These are phyloP conservation scores for Eolophus roseicapilla DNA, from an alignment of 2,113 vertebrate genomes.

Conservation along the genomic window DNA sequence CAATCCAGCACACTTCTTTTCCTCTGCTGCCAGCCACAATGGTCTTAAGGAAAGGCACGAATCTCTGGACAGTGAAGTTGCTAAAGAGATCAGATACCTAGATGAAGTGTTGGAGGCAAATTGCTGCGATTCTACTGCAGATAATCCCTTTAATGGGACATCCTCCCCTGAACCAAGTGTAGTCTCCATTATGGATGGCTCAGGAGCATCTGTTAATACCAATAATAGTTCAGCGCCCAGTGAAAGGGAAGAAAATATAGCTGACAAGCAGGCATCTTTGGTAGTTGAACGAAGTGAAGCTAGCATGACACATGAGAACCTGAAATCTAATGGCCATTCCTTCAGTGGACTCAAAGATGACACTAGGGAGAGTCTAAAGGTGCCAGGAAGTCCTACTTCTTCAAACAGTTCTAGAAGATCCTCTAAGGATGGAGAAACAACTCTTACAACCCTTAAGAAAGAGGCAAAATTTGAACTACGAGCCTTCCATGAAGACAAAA, in stretches of 20 bases:
- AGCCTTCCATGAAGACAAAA: slow-evolving; percentile 92
- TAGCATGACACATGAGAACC: slow-evolving; percentile 47
- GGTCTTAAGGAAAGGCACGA: slow-evolving; percentile 79
- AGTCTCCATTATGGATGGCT: slow-evolving; percentile 58
- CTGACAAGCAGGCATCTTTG: slow-evolving; percentile 60
- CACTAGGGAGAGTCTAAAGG: slow-evolving; percentile 48
- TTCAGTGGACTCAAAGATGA: slow-evolving; percentile 54
- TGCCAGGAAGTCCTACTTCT: slow-evolving; percentile 72
- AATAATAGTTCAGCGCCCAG: slow-evolving; percentile 31
- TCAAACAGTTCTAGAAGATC: slow-evolving; percentile 74
- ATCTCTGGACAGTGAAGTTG: slow-evolving; percentile 86
- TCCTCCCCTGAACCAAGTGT: slow-evolving; percentile 74
- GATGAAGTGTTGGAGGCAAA: slow-evolving; percentile 94
- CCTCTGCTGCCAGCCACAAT: slow-evolving; percentile 72
- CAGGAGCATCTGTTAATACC: slow-evolving; percentile 67
- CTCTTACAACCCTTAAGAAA: slow-evolving; percentile 78
- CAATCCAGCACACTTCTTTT: slow-evolving; percentile 74
- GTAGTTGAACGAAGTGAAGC: slow-evolving; percentile 51
- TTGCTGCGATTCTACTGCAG: slow-evolving; percentile 80
- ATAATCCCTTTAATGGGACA: slow-evolving; percentile 85
- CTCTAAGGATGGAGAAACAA: slow-evolving; percentile 76
- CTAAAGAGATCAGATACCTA: slow-evolving; percentile 91
- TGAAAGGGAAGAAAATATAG: slow-evolving; percentile 57
- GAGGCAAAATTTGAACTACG: slow-evolving; percentile 92
- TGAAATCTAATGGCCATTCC: slow-evolving; percentile 75